phyloP scores from a whole-genome alignment of 23 tunicate genomes.

The Halocynthia aurantium region DNA sequence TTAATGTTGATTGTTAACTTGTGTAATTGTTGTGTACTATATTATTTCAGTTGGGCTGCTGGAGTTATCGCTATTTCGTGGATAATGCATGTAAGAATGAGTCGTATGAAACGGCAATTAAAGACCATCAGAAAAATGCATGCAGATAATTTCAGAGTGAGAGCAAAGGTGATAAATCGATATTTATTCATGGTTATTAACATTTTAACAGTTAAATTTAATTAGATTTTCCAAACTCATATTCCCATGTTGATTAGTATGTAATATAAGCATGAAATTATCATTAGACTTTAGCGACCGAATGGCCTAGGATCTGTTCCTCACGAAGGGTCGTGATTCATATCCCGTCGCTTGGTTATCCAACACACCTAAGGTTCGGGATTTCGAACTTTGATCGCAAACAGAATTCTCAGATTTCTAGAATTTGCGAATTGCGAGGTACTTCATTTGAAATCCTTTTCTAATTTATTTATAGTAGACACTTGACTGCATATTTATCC shows the following conservation, averaged over 20 bases:
- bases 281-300: slow-evolving; percentile 54
- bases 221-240: too few species aligned
- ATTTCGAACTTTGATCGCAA: slow-evolving; percentile 48
- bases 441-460: neutral
- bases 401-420: slow-evolving; percentile 79
- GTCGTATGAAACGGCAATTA: slow-evolving; percentile 52
- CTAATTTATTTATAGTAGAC: neutral
- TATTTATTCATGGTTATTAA: too few species aligned
- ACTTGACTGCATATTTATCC: neutral
- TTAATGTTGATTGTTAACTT: neutral
- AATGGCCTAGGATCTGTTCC: slow-evolving; percentile 47
- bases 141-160: slow-evolving; percentile 48
- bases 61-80: slow-evolving; percentile 95
- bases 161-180: slow-evolving; percentile 41
- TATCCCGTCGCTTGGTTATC: slow-evolving; percentile 85
- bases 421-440: slow-evolving; percentile 83
- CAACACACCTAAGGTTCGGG: slow-evolving; percentile 39
- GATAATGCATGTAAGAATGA: slow-evolving; percentile 85
- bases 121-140: slow-evolving; percentile 50
- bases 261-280: too few species aligned
- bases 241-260: too few species aligned
- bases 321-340: slow-evolving; percentile 77
- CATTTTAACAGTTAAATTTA: too few species aligned
- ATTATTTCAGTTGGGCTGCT: slow-evolving; percentile 83
- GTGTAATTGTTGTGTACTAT: neutral